Evolutionary conservation across 2,797 vertebrate species (phyloP), one percentile per base, ranked within the genome.

Genomic region (Phylloscopus collybita): DNA sequence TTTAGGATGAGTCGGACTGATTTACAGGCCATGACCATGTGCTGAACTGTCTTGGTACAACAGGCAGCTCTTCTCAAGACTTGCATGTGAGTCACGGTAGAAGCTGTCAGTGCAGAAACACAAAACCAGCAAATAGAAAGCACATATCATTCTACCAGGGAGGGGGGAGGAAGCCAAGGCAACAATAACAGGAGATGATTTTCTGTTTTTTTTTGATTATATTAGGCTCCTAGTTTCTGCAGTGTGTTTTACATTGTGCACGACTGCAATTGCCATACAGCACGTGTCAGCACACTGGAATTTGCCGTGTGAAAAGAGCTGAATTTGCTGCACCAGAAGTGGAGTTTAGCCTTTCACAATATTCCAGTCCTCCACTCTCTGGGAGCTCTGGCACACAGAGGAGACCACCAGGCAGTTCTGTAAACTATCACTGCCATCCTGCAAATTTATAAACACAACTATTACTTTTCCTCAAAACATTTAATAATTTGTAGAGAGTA

Each of bases 31-130:
- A 56, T 9, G 7, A 91, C 50, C 54, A 6, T 5, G 25, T 79
- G 96, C 85, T 38, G 69, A 96, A 91, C 76, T 79, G 70, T 38
- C 84, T 82, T 26, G 56, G 86, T 71, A 59, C 29, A 90, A 62
- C 20, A 61, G 61, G 86, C 78, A 86, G 69, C 81, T 80, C 81
- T 94, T 88, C 90, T 84, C 56, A 53, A 78, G 79, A 78, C 57
- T 86, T 69, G 81, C 89, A 40, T 13, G 16, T 87, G 57, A 96
- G 80, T 86, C 69, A 89, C 1, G 1, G 61, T 20, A 82, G 78
- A 95, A 91, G 64, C 62, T 93, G 90, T 88, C 62, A 88, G 11
- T 13, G 61, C 66, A 83, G 61, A 85, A 9, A 64, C 34, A 86
- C 11, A 86, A 25, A 80, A 36, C 8, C 17, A 56, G 36, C 47